These are phyloP conservation scores for Ibidorhyncha struthersii DNA, from an alignment of 2,113 vertebrate species.

Conservation along the genomic window DNA sequence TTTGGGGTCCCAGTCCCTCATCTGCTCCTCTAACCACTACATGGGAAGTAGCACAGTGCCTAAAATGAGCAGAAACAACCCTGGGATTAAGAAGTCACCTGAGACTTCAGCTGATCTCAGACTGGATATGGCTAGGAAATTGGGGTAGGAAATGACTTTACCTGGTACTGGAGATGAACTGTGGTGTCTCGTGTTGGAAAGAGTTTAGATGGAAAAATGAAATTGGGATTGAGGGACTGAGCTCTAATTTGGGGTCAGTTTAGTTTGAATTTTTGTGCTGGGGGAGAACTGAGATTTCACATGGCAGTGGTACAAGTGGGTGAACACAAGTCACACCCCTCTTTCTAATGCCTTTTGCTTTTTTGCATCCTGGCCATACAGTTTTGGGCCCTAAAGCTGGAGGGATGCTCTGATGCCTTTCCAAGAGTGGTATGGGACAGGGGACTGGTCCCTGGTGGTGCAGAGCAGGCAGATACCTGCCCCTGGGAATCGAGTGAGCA, in stretches of 20 bases:
- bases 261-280: not conserved
- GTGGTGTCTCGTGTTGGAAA: not conserved
- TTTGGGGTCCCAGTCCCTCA: not conserved
- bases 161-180: not conserved
- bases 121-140: not conserved
- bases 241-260: not conserved
- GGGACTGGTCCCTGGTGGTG: not conserved
- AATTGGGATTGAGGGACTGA: not conserved
- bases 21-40: not conserved
- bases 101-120: not conserved
- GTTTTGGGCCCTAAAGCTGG: not conserved
- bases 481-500: fast-evolving
- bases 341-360: not conserved
- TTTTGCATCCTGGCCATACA: not conserved
- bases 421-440: not conserved
- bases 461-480: not conserved
- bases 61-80: not conserved
- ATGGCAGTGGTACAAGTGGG: not conserved
- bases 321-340: not conserved
- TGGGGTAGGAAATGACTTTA: not conserved
- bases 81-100: not conserved
- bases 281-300: not conserved
- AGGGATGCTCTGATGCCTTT: not conserved
- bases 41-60: not conserved
- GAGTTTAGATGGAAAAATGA: not conserved